Conservation (phyloP, 2,113 vertebrate species). For the Ardeotis arabs region DNA sequence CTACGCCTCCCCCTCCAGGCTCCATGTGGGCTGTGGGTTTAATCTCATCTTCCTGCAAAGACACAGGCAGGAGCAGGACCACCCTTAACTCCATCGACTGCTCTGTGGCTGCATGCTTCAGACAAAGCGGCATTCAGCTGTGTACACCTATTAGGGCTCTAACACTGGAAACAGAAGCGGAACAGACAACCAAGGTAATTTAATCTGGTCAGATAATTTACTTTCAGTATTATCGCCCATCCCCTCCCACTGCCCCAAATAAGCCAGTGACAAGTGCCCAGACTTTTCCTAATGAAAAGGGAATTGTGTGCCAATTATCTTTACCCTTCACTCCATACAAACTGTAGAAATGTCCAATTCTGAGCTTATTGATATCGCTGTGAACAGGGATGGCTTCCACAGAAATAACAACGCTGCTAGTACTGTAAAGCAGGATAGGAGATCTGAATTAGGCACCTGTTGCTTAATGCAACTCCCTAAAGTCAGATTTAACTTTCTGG, state of each 20-base stretch:
- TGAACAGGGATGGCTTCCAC: neutral
- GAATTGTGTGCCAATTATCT: neutral
- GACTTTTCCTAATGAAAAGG: neutral
- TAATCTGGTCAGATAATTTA: neutral
- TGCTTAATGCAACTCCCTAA: neutral
- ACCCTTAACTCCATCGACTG: neutral
- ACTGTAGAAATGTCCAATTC: neutral
- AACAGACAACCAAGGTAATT: neutral
- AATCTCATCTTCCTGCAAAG: neutral
- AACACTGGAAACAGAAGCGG: neutral
- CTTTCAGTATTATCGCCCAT: neutral
- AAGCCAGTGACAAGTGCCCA: neutral
- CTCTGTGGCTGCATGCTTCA: neutral
- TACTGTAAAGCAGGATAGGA: neutral
- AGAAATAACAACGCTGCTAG: neutral
- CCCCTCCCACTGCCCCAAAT: neutral
- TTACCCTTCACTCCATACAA: neutral
- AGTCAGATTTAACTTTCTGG: neutral
- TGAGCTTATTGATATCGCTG: accelerated
- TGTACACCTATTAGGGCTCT: neutral
- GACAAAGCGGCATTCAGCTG: neutral
- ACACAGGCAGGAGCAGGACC: neutral
- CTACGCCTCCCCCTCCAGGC: neutral
- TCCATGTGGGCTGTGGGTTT: neutral
- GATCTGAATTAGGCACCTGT: neutral